Percentiles rank a stretch among this genome's conserved stretches.
phyloP scores from a whole-genome alignment of 1,140 invertebrate genomes.

The Lordiphosa stackelbergi region DNA sequence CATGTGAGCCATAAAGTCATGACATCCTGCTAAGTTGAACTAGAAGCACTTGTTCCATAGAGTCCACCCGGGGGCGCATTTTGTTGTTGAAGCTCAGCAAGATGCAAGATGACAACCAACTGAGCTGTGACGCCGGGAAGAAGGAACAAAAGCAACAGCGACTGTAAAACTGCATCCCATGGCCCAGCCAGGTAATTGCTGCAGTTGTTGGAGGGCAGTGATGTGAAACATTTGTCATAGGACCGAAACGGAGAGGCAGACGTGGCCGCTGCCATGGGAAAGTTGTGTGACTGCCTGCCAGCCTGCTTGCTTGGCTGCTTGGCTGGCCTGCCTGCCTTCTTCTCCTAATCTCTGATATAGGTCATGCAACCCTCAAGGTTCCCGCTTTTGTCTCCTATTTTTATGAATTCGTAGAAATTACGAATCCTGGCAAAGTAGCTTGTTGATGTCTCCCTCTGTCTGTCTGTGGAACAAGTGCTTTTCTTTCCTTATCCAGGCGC shows the following conservation, averaged over 20 bases:
- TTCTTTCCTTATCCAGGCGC: slow-evolving; percentile 49
- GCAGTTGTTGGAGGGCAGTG: slow-evolving; percentile 55
- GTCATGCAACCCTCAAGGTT: slow-evolving; percentile 74
- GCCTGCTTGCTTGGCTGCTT: slow-evolving; percentile 9
- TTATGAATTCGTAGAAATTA: slow-evolving; percentile 62
- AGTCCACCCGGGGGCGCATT: slow-evolving; percentile 34
- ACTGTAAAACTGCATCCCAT: slow-evolving; percentile 10
- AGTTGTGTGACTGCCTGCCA: slow-evolving; percentile 37
- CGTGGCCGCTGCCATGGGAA: slow-evolving; percentile 66
- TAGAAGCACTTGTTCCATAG: slow-evolving; percentile 46
- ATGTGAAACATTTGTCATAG: slow-evolving; percentile 73
- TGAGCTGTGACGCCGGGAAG: slow-evolving; percentile 63
- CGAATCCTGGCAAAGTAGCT: slow-evolving; percentile 32
- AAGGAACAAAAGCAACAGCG: slow-evolving; percentile 18
- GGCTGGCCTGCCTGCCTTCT: slow-evolving; percentile 18
- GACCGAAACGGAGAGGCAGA: slow-evolving; percentile 38
- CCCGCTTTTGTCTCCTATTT: slow-evolving; percentile 45
- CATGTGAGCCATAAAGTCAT: slow-evolving; percentile 37
- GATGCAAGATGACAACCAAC: slow-evolving; percentile 51
- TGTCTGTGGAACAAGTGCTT: slow-evolving; percentile 44
- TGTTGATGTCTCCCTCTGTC: slow-evolving; percentile 22
- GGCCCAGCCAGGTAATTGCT: slow-evolving; percentile 66
- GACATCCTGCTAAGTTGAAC: slow-evolving; percentile 43
- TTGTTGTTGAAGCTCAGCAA: slow-evolving; percentile 49
- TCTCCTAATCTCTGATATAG: slow-evolving; percentile 67